Conservation (phyloP, 2,797 vertebrate species). For the Tympanoctomys barrerae region DNA sequence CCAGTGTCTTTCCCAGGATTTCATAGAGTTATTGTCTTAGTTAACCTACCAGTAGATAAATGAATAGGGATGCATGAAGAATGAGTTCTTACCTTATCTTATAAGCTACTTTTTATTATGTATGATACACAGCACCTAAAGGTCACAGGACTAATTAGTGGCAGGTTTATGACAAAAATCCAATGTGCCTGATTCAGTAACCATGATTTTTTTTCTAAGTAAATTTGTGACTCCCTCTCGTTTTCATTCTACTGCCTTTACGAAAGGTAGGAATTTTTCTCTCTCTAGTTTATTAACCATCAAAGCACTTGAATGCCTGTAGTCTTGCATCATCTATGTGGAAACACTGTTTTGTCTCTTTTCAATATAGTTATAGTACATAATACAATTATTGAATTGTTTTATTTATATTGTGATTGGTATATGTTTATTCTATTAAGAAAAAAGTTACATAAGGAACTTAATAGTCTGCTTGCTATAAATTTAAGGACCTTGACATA, state of each 20-base stretch:
- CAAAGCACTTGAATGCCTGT: not conserved
- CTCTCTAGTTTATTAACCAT: constrained; percentile 23
- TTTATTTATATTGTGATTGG: not conserved
- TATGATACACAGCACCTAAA: constrained; percentile 50
- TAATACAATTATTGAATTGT: not conserved
- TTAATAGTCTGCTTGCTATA: constrained; percentile 2
- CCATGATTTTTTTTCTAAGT: not conserved
- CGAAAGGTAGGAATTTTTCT: not conserved
- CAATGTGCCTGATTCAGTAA: constrained; percentile 23
- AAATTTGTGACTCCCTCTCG: not conserved
- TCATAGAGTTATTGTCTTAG: not conserved
- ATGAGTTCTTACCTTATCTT: not conserved
- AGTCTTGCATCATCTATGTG: not conserved
- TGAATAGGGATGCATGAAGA: not conserved
- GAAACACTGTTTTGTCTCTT: constrained; percentile 47
- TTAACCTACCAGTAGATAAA: not conserved
- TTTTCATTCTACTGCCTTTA: constrained; percentile 8
- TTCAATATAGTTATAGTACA: constrained; percentile 6
- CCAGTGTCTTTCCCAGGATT: not conserved
- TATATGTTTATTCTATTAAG: not conserved
- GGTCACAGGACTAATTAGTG: constrained; percentile 71
- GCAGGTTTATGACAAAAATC: constrained; percentile 68
- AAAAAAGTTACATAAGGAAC: constrained; percentile 12
- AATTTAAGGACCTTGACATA: not conserved
- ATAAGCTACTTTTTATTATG: constrained; percentile 49